Percentiles rank a stretch among this genome's conserved stretches.
Conservation (phyloP, 1,140 invertebrate species). For the Goniozus legneri region DNA sequence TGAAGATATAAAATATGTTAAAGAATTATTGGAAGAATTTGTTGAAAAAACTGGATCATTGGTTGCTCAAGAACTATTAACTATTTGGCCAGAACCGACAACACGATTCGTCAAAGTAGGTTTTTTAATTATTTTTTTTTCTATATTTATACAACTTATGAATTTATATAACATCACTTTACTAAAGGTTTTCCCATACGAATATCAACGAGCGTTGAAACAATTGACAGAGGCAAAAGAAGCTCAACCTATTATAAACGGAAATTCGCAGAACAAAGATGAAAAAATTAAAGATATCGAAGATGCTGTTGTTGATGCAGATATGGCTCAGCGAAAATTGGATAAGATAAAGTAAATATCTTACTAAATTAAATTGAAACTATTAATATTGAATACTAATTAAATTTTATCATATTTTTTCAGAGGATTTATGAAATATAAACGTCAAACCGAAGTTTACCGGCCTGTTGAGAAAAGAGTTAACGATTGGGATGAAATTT, state of each 20-base stretch:
- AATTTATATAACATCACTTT: no score
- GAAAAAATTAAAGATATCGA: slow-evolving; percentile 79
- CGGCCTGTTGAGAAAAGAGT: slow-evolving; percentile 76
- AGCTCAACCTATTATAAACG: slow-evolving; percentile 36
- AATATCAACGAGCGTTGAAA: slow-evolving; percentile 89
- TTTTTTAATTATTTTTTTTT: neutral
- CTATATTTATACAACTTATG: neutral
- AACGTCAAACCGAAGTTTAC: slow-evolving; percentile 81
- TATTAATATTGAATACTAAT: neutral
- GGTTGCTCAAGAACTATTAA: slow-evolving; percentile 76
- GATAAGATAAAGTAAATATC: slow-evolving; percentile 92
- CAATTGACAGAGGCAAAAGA: slow-evolving; percentile 63
- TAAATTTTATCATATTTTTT: slow-evolving; percentile 13
- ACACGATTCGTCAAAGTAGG: slow-evolving; percentile 84
- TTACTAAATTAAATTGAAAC: slow-evolving; percentile 8
- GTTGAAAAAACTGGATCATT: slow-evolving; percentile 84
- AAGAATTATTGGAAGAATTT: slow-evolving; percentile 82
- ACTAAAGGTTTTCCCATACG: slow-evolving; percentile 87
- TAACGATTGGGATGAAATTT: slow-evolving; percentile 97
- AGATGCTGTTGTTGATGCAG: slow-evolving; percentile 73
- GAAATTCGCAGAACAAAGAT: slow-evolving; percentile 39
- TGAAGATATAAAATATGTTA: slow-evolving; percentile 80
- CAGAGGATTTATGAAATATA: slow-evolving; percentile 95
- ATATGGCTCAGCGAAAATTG: slow-evolving; percentile 75
- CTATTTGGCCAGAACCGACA: slow-evolving; percentile 77